phyloP scores from a whole-genome alignment of 2,113 vertebrate species.

The Dromiciops gliroides region DNA sequence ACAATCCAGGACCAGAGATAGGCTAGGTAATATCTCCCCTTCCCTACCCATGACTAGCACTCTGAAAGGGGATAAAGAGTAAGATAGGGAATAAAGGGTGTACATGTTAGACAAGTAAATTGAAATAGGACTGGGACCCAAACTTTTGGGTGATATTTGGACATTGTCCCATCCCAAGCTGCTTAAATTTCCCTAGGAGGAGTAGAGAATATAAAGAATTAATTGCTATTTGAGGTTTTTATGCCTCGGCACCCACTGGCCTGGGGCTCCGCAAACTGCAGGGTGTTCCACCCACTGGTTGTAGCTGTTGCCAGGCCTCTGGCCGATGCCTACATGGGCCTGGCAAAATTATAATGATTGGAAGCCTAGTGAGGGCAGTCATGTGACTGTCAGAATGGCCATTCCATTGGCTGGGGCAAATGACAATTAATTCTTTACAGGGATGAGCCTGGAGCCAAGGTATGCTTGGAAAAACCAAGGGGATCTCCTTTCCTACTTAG shows the following conservation, averaged over 20 bases:
- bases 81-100: neutral
- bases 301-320: no score
- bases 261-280: no score
- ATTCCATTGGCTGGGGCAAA: no score
- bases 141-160: neutral
- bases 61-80: neutral
- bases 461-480: neutral
- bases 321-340: no score
- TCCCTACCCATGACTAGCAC: neutral
- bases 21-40: neutral
- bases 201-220: no score
- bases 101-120: neutral
- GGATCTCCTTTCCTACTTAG: neutral
- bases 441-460: neutral
- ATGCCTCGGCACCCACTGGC: no score
- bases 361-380: no score
- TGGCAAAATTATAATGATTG: no score
- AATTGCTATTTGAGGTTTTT: no score
- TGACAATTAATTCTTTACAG: no score
- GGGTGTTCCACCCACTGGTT: no score
- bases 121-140: neutral
- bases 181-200: neutral
- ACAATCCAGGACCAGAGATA: neutral
- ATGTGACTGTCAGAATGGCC: no score
- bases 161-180: neutral